Evolutionary conservation across 2,797 vertebrate species (phyloP), one percentile per base, ranked within the genome.

Genomic region (Sitta carolinensis): DNA sequence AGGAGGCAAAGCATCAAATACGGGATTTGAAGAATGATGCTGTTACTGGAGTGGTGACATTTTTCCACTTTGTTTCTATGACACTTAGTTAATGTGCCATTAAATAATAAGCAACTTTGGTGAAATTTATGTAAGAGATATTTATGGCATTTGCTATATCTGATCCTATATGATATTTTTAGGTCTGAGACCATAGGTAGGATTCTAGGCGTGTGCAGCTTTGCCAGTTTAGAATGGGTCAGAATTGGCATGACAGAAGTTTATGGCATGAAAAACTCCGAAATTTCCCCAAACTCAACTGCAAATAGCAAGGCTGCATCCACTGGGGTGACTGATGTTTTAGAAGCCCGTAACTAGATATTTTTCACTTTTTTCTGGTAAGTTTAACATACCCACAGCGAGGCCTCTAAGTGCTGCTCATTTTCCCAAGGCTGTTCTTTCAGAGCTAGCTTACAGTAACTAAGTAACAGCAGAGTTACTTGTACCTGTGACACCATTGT

Each of bases 351-450:
- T 75, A 20, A 36, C 0, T 11, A 62, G 7, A 45, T 18, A 43
- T 57, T 87, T 85, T 30, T 40, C 62, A 0, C 66, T 27, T 57
- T 91, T 76, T 77, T 42, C 59, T 83, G 75, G 29, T 68, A 81
- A 80, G 20, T 79, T 76, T 89, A 50, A 51, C 58, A 80, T 92
- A 36, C 36, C 78, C 43, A 14, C 58, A 79, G 52, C 62, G 76
- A 94, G 84, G 91, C 59, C 84, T 85, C 62, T 47, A 75, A 34
- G 47, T 89, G 80, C 90, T 95, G 57, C 69, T 73, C 94, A 85
- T 94, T 96, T 95, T 97, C 45, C 21, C 47, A 89, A 84, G 87
- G 76, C 69, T 77, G 61, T 76, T 87, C 36, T 85, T 97, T 94
- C 84, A 64, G 78, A 89, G 40, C 80, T 66, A 83, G 42, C 55